These are phyloP conservation scores for Staurois parvus DNA, from an alignment of 2,797 vertebrate species.

Conservation along the genomic window DNA sequence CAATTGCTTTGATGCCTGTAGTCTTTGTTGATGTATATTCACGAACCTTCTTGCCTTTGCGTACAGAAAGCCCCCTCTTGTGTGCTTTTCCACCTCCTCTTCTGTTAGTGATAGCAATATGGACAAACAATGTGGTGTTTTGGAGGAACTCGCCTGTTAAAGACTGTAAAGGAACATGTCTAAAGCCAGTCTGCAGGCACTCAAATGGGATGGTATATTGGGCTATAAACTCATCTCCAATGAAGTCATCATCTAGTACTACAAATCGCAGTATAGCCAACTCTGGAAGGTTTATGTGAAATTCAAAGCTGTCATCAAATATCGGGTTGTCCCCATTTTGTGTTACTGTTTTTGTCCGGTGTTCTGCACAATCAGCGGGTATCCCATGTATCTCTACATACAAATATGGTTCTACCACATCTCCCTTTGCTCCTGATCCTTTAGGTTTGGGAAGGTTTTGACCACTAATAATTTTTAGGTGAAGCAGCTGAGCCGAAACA, in stretches of 20 bases:
- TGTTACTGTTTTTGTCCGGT: constrained; percentile 89
- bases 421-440: constrained; percentile 90
- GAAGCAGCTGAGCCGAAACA: constrained; percentile 89
- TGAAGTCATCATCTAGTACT: constrained; percentile 91
- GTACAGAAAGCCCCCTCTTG: constrained; percentile 86
- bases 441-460: constrained; percentile 92
- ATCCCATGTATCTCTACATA: constrained; percentile 92
- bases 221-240: constrained; percentile 93
- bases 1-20: constrained; percentile 90
- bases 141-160: constrained; percentile 87
- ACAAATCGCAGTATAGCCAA: constrained; percentile 88
- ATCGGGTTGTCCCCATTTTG: constrained; percentile 91
- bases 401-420: constrained; percentile 92
- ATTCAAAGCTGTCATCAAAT: constrained; percentile 93
- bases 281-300: constrained; percentile 93
- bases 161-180: constrained; percentile 89
- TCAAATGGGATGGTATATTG: constrained; percentile 95
- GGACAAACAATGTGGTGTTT: constrained; percentile 89
- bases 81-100: constrained; percentile 86
- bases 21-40: constrained; percentile 92
- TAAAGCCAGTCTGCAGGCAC: constrained; percentile 90
- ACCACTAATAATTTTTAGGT: constrained; percentile 93
- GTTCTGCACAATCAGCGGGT: constrained; percentile 90
- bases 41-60: constrained; percentile 86
- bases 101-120: constrained; percentile 90